Evolutionary conservation across 2,888 invertebrate species (phyloP).

Genomic region (Perithous albicinctus): DNA sequence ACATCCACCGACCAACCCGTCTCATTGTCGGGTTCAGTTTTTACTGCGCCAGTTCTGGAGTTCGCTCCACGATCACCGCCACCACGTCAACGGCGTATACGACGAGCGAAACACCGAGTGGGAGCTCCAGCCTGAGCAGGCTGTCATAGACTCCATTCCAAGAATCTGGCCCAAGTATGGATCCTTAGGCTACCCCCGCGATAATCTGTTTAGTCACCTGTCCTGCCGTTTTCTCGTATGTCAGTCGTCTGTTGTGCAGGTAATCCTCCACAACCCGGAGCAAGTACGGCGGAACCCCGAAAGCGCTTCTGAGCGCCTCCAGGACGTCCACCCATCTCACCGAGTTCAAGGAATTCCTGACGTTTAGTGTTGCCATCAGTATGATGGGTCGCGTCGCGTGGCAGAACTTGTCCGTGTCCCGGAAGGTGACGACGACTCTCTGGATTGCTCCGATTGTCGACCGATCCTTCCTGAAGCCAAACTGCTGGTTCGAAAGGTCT

Average conservation of each 20-base stretch:
- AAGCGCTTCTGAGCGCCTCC: conserved; percentile 40
- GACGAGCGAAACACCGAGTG: conserved; percentile 14
- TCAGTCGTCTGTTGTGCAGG: conserved; percentile 55
- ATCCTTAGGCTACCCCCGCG: conserved; percentile 68
- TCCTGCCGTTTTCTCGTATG: conserved; percentile 64
- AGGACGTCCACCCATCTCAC: conserved; percentile 66
- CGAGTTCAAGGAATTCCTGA: conserved; percentile 66
- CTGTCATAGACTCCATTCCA: conserved; percentile 70
- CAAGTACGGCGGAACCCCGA: conserved; percentile 61
- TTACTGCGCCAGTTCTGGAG: conserved; percentile 33
- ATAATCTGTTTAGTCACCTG: conserved; percentile 48
- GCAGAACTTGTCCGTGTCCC: conserved; percentile 18
- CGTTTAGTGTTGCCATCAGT: conserved; percentile 62
- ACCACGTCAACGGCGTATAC: conserved; percentile 66
- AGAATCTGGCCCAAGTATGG: conserved; percentile 65
- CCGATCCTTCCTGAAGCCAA: conserved; percentile 61
- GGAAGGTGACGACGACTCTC: conserved; percentile 52
- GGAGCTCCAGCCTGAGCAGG: conserved; percentile 43
- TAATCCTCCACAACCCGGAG: conserved; percentile 60
- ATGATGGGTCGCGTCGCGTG: conserved; percentile 60
- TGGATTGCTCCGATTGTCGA: conserved; percentile 67
- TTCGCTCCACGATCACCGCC: conserved; percentile 33
- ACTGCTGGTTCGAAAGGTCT: conserved; percentile 48
- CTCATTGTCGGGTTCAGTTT: conserved; percentile 46
- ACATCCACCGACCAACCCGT: conserved; percentile 45